A percentile compares a stretch with the other conserved stretches of the same genome.
These are phyloP conservation scores for Alloplasta piceator DNA, from an alignment of 2,888 invertebrate genomes.

Conservation along the genomic window DNA sequence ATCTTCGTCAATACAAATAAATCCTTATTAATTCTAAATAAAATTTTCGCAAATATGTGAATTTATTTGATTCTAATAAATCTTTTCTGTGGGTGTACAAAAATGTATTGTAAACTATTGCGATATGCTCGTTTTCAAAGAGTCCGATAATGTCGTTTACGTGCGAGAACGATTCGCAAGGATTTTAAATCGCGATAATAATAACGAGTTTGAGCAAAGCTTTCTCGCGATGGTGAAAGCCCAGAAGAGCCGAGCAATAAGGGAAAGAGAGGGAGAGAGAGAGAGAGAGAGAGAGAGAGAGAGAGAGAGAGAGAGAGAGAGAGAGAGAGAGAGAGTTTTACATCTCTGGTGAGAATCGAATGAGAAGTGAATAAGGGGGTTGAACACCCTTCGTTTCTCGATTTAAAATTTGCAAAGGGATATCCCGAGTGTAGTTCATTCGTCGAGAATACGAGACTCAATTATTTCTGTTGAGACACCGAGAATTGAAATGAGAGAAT, in stretches of 20 bases:
- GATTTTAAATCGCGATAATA: constrained; percentile 54
- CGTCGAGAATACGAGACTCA: constrained; percentile 28
- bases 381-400: constrained; percentile 41
- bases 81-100: too few species aligned
- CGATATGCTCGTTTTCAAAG: constrained; percentile 14
- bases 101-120: too few species aligned
- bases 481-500: constrained; percentile 34
- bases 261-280: background rate
- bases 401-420: constrained; percentile 49
- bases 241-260: constrained; percentile 36
- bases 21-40: too few species aligned
- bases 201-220: constrained; percentile 38
- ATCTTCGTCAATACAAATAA: too few species aligned
- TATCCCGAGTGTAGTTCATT: constrained; percentile 22
- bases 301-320: background rate
- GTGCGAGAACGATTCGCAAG: constrained; percentile 19
- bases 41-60: too few species aligned
- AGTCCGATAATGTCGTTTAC: constrained; percentile 6
- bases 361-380: constrained; percentile 27
- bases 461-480: constrained; percentile 38
- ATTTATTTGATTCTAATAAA: too few species aligned
- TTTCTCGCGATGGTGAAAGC: constrained; percentile 48
- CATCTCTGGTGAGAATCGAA: constrained; percentile 28
- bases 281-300: constrained; percentile 24
- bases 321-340: background rate